Percentiles rank a stretch among this genome's conserved stretches.
Conservation (phyloP, 2,797 vertebrate species). For the Fringilla coelebs region DNA sequence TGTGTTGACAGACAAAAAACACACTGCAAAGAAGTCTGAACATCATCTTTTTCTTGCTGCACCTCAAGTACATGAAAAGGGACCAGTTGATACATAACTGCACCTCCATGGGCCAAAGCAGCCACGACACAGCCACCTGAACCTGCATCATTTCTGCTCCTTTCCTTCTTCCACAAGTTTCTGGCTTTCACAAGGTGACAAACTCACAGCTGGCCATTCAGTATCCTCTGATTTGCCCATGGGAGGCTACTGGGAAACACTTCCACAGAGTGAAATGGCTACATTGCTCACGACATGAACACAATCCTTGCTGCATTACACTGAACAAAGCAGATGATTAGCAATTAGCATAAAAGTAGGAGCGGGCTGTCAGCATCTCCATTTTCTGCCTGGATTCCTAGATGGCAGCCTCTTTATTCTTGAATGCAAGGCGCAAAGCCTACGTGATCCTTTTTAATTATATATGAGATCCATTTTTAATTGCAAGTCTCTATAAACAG, state of each 20-base stretch:
- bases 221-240: background rate
- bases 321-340: constrained; percentile 64
- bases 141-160: background rate
- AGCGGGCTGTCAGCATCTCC: constrained; percentile 61
- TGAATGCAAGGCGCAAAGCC: constrained; percentile 62
- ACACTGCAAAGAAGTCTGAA: background rate
- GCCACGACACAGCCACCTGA: background rate
- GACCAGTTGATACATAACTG: background rate
- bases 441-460: constrained; percentile 74
- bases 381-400: constrained; percentile 70
- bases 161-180: background rate
- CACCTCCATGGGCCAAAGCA: background rate
- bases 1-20: background rate
- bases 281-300: background rate
- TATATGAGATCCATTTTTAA: constrained; percentile 75
- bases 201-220: background rate
- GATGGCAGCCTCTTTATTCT: constrained; percentile 71
- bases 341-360: constrained; percentile 65
- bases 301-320: constrained; percentile 10
- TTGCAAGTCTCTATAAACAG: constrained; percentile 61
- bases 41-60: background rate
- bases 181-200: background rate
- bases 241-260: background rate
- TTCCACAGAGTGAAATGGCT: background rate
- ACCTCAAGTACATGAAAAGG: background rate